Base-by-base conservation (phyloP, 1,140 invertebrate genomes). In the Delia radicum region DNA sequence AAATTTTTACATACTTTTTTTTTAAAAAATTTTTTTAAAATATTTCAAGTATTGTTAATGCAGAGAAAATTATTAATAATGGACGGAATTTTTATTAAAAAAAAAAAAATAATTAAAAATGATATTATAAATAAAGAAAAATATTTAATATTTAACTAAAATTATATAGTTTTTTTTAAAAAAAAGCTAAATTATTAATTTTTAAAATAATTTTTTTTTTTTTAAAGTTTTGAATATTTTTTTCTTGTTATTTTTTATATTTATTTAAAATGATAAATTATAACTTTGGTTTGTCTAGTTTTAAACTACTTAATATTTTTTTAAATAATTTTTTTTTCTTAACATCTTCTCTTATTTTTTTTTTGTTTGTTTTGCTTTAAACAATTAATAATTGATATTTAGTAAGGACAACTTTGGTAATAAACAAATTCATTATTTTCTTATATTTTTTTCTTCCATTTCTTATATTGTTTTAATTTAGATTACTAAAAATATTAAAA, bases 321-420 rank as follows among this genome's bases (percentile, higher is more conserved):
- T 46, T 3, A 18, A 21, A 18, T 55, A 21, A 55, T 55, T 74
- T 28, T 55, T 74, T 42, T 37, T 74, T 74, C 7, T 55, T 48
- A 63, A 21, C 21, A 55, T 55, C 15, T 21, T 37, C 24, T 24
- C 12, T 18, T 18, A 67, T 67, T 67, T 33, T 61, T 55, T 63
- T 8, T 75, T 75, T 75, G 48, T 73, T 73, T 73, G 46, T 77
- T 74, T 77, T 76, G 12, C 65, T 75, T 74, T 63, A 74, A 63
- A 74, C 55, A 62, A 62, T 74, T 74, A 63, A 74, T 77, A 76
- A 74, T 81, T 76, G 80, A 80, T 78, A 80, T 79, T 80, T 79
- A 84, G 79, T 83, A 85, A 84, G 83, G 83, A 84, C 83, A 84
- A 84, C 83, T 84, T 84, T 84, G 83, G 83, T 85, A 85, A 84